Evolutionary conservation across 1,140 invertebrate species (phyloP), one percentile per base, ranked within the genome.

Genomic region (Anoplophora glabripennis): DNA sequence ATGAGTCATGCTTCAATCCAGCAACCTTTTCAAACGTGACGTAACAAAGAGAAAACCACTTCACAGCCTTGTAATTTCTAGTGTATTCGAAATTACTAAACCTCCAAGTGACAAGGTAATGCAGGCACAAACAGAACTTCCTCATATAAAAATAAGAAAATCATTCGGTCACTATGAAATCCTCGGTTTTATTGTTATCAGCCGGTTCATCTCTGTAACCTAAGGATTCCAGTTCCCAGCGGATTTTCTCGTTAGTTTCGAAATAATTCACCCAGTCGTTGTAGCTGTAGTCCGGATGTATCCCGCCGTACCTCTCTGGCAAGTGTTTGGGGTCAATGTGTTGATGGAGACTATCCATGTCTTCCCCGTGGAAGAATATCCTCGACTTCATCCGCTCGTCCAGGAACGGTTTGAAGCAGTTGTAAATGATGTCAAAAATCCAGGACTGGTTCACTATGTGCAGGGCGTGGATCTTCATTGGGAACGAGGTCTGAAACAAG

Each of bases 401-500:
- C 9, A 92, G 73, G 3, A 92, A 76, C 0, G 89, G 89, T 66
- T 89, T 89, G 68, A 92, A 90, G 7, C 90, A 83, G 45, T 81
- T 83, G 70, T 85, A 91, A 17, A 88, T 85, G 34, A 87, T 84
- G 67, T 89, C 88, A 67, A 91, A 91, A 0, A 89, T 73, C 86
- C 88, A 90, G 0, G 89, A 87, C 66, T 92, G 87, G 66, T 89
- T 84, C 0, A 92, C 79, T 38, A 92, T 85, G 71, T 92, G 89
- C 37, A 92, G 83, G 0, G 88, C 85, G 57, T 88, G 75, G 0
- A 85, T 88, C 36, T 83, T 85, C 63, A 89, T 83, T 0, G 89
- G 89, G 70, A 89, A 89, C 49, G 86, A 82, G 0, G 85, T 84
- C 80, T 86, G 70, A 53, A 80, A 78, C 8, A n/a, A 44, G 17